These are phyloP conservation scores for Agrotis clavis DNA, from an alignment of 2,888 invertebrate genomes.

Conservation along the genomic window DNA sequence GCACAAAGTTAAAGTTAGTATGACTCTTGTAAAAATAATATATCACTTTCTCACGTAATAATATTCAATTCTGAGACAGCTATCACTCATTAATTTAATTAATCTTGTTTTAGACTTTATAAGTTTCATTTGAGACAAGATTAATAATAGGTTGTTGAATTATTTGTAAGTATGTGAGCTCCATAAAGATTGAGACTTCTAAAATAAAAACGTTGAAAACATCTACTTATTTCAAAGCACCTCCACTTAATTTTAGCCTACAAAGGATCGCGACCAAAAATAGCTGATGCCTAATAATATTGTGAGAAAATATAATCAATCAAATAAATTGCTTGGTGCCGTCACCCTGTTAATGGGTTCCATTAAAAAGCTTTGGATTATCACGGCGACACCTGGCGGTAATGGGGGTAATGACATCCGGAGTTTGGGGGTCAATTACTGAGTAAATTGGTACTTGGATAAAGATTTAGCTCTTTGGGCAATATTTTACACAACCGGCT, in stretches of 20 bases:
- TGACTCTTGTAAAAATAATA: too few relatives aligned
- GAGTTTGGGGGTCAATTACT: constrained; percentile 26
- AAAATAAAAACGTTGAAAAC: too few relatives aligned
- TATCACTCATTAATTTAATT: background rate
- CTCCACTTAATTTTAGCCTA: constrained; percentile 3
- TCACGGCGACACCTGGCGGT: constrained; percentile 47
- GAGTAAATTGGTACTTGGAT: constrained; percentile 23
- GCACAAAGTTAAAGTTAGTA: too few relatives aligned
- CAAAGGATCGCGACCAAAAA: constrained; percentile 16
- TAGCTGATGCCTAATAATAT: constrained; percentile 37
- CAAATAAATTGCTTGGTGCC: constrained; percentile 47
- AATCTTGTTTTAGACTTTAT: background rate
- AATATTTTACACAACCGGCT: background rate
- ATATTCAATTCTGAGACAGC: background rate
- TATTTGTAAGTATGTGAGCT: background rate
- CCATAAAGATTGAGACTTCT: background rate
- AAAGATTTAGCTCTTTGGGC: constrained; percentile 8
- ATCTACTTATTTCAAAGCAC: too few relatives aligned
- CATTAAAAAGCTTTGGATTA: constrained; percentile 55
- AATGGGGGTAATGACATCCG: constrained; percentile 36
- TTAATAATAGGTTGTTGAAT: background rate
- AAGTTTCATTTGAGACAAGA: background rate
- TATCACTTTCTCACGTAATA: too few relatives aligned
- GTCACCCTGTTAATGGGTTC: constrained; percentile 53
- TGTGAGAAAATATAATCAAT: constrained; percentile 58